Percentiles rank a stretch among this genome's conserved stretches.
phyloP scores from a whole-genome alignment of 2,888 invertebrate species.

The Eilema caniola region DNA sequence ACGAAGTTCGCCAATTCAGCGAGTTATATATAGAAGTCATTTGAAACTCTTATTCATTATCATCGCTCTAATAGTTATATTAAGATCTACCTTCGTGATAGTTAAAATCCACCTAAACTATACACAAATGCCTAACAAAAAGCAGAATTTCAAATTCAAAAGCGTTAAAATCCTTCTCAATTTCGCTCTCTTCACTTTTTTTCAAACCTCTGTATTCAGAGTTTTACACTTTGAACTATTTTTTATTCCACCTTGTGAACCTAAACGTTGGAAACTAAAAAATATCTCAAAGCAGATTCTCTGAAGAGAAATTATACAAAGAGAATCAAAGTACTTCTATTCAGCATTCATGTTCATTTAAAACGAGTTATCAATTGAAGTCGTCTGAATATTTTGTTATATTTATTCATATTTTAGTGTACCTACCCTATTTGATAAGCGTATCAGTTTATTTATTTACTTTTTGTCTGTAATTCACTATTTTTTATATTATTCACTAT shows the following conservation, averaged over 20 bases:
- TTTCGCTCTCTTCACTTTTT: background rate
- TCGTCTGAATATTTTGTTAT: background rate
- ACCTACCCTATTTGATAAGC: background rate
- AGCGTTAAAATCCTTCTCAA: background rate
- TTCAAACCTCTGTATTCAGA: background rate
- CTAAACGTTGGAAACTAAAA: background rate
- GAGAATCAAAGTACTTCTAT: background rate
- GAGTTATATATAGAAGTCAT: no score
- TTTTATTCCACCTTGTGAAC: background rate
- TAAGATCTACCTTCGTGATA: no score
- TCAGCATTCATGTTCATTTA: background rate
- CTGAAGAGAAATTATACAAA: background rate
- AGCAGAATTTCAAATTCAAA: background rate
- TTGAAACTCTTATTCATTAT: no score
- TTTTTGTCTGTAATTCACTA: background rate
- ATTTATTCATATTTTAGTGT: background rate
- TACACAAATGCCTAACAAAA: background rate
- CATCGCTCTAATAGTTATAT: no score
- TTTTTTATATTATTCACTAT: no score
- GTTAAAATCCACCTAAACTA: no score
- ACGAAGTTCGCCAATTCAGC: no score
- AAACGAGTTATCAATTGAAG: background rate
- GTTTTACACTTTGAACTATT: background rate
- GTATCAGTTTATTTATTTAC: background rate
- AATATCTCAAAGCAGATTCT: background rate